Evolutionary conservation across 1,140 invertebrate genomes (phyloP).

Genomic region (Bombyx mandarina): DNA sequence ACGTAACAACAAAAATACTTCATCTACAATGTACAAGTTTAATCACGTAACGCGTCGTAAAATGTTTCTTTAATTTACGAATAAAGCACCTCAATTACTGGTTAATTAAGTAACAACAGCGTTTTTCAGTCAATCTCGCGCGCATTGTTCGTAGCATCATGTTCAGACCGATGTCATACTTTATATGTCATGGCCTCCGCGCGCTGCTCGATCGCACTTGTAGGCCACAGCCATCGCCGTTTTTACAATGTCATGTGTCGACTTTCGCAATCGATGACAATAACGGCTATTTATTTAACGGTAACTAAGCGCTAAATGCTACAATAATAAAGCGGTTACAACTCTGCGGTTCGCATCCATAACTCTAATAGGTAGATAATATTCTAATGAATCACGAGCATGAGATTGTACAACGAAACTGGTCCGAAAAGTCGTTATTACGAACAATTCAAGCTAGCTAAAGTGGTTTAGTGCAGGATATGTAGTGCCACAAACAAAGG

Average conservation of each 20-base stretch:
- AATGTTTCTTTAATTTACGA: background rate
- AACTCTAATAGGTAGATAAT: no score
- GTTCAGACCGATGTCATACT: slow-evolving; percentile 55
- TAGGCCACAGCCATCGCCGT: slow-evolving; percentile 56
- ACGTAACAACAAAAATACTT: no score
- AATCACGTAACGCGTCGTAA: no score
- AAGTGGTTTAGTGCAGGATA: slow-evolving; percentile 55
- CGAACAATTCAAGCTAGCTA: slow-evolving; percentile 19
- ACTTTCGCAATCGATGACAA: slow-evolving; percentile 54
- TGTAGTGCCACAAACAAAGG: slow-evolving; percentile 57
- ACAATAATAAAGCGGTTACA: background rate
- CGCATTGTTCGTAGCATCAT: slow-evolving; percentile 42
- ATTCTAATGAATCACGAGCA: slow-evolving; percentile 13
- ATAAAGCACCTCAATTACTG: slow-evolving; percentile 4
- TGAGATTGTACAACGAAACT: slow-evolving; percentile 14
- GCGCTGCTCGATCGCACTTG: slow-evolving; percentile 62
- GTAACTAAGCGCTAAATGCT: background rate
- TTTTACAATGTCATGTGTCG: slow-evolving; percentile 68
- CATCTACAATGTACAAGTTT: no score
- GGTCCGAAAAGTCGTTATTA: slow-evolving; percentile 39
- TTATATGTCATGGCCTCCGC: slow-evolving; percentile 63
- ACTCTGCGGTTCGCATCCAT: no score
- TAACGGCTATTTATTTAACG: slow-evolving; percentile 31
- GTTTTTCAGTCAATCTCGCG: slow-evolving; percentile 30
- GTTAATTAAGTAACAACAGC: slow-evolving; percentile 10